A percentile compares a stretch with the other conserved stretches of the same genome.
Conservation (phyloP, 2,797 vertebrate genomes). For the Cercopithecus petaurista region DNA sequence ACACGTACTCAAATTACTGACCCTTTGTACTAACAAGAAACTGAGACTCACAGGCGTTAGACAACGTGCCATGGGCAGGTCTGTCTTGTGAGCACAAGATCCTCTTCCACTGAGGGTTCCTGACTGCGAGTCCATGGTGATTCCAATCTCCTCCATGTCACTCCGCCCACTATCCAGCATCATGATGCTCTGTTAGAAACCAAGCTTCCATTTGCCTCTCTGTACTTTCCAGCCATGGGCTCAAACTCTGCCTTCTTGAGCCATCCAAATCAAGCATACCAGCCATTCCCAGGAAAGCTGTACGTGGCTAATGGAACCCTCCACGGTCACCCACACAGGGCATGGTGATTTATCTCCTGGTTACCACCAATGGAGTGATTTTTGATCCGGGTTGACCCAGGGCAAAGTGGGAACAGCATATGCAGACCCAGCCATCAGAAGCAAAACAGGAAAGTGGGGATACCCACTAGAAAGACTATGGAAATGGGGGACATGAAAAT, state of each 20-base stretch:
- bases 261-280: accelerated
- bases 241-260: accelerated
- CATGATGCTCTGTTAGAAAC: not conserved
- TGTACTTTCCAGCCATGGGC: accelerated
- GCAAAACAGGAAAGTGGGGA: too few species aligned
- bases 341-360: accelerated
- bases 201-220: accelerated
- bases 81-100: not conserved
- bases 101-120: not conserved
- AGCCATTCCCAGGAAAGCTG: not conserved
- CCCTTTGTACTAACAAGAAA: not conserved
- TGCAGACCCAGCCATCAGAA: not conserved
- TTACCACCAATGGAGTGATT: not conserved
- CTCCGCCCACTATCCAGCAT: accelerated
- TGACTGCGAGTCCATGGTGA: accelerated
- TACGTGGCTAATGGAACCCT: accelerated
- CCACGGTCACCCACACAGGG: accelerated
- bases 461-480: accelerated
- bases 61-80: accelerated
- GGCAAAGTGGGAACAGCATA: not conserved
- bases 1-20: accelerated
- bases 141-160: not conserved
- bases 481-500: accelerated
- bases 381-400: not conserved
- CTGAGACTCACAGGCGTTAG: not conserved